A percentile compares a stretch with the other conserved stretches of the same genome.
phyloP scores from a whole-genome alignment of 2,797 vertebrate species.

The Discoglossus pictus region DNA sequence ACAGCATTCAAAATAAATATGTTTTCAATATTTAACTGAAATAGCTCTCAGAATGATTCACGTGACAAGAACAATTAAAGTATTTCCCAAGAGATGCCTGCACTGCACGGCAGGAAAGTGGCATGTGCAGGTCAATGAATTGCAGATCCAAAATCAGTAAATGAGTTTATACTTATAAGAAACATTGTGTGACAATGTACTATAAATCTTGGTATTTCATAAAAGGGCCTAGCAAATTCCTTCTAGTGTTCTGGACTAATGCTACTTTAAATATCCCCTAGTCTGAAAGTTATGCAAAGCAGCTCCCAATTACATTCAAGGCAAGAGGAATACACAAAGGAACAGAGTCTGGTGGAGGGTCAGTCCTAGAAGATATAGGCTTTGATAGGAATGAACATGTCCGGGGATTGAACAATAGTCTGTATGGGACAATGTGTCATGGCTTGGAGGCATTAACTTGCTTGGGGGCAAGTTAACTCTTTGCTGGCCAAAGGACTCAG shows the following conservation, averaged over 20 bases:
- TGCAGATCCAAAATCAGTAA: no score
- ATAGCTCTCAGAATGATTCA: constrained; percentile 3
- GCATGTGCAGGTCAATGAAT: no score
- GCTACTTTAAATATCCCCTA: not conserved
- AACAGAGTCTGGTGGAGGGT: constrained; percentile 12
- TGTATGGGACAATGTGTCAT: constrained; percentile 3
- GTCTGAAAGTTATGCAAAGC: constrained; percentile 43
- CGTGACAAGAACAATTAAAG: constrained; percentile 4
- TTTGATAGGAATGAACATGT: constrained; percentile 39
- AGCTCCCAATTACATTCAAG: constrained; percentile 12
- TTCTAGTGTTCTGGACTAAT: not conserved
- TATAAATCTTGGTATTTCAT: no score
- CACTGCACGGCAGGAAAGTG: no score
- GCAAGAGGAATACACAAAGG: constrained; percentile 18
- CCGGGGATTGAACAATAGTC: not conserved
- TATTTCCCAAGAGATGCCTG: no score
- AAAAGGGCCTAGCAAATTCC: not conserved
- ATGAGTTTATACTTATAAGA: no score
- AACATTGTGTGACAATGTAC: not conserved
- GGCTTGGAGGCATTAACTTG: not conserved
- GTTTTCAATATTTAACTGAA: constrained; percentile 19
- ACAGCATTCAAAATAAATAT: constrained; percentile 5
- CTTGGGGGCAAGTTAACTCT: not conserved
- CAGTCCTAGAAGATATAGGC: constrained; percentile 20
- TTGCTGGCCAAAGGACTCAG: not conserved